These are phyloP conservation scores for Crossocerus cetratus DNA, from an alignment of 2,888 invertebrate species.

Conservation along the genomic window DNA sequence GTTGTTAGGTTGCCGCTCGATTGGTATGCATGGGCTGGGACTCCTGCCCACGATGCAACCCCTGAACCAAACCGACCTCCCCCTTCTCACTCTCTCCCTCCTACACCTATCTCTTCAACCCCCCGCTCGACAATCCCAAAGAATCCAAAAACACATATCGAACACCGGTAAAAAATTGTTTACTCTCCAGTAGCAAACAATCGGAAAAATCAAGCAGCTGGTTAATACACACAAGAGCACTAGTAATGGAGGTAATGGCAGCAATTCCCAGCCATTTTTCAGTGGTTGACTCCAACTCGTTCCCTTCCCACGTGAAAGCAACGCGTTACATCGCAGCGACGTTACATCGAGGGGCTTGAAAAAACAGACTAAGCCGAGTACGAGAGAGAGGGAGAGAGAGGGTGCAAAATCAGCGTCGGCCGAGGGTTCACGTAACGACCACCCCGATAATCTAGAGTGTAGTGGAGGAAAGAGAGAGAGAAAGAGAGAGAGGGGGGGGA, in stretches of 20 bases:
- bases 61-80: slow-evolving; percentile 51
- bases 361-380: background rate
- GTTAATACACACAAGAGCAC: background rate
- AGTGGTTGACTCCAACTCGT: slow-evolving; percentile 70
- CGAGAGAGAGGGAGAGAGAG: background rate
- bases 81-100: slow-evolving; percentile 24
- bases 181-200: no score
- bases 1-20: slow-evolving; percentile 75
- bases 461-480: slow-evolving; percentile 19
- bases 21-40: slow-evolving; percentile 77
- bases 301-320: slow-evolving; percentile 51
- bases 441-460: slow-evolving; percentile 34
- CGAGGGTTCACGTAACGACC: slow-evolving; percentile 62
- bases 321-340: slow-evolving; percentile 36
- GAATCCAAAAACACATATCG: no score
- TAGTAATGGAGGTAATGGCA: slow-evolving; percentile 35
- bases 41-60: slow-evolving; percentile 62
- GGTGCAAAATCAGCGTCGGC: background rate
- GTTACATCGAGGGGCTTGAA: slow-evolving; percentile 9
- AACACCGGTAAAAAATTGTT: no score
- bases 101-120: background rate
- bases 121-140: no score
- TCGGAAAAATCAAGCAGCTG: no score
- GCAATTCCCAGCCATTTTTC: slow-evolving; percentile 67
- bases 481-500: slow-evolving; percentile 10